These are phyloP conservation scores for Hypomesus transpacificus DNA, from an alignment of 2,113 vertebrate genomes.

Conservation along the genomic window DNA sequence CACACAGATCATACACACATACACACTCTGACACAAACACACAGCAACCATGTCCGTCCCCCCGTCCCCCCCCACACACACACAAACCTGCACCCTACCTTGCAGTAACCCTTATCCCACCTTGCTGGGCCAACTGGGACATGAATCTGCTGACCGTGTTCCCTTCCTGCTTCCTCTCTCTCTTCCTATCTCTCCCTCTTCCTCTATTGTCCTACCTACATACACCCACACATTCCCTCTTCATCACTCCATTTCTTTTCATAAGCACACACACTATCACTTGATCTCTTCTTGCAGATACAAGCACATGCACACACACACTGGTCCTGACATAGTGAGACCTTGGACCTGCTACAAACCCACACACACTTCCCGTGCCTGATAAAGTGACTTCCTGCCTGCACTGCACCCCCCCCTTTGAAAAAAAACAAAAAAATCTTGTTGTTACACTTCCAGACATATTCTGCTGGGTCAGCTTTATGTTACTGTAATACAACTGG, in stretches of 20 bases:
- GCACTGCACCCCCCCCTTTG: not conserved
- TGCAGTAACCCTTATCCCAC: too few species aligned
- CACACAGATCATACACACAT: not conserved
- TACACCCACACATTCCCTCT: constrained; percentile 12
- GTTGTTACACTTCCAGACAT: not conserved
- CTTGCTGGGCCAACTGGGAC: not conserved
- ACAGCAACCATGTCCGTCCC: too few species aligned
- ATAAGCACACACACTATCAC: not conserved
- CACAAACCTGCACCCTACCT: too few species aligned
- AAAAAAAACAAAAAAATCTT: not conserved
- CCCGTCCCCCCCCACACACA: too few species aligned
- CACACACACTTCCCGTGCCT: not conserved
- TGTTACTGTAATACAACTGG: too few species aligned
- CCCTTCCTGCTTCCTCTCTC: constrained; percentile 9
- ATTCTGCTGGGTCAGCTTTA: not conserved
- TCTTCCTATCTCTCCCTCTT: constrained; percentile 19
- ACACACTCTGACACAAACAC: too few species aligned
- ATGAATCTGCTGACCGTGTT: constrained; percentile 45
- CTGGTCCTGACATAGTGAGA: not conserved
- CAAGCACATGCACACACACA: not conserved
- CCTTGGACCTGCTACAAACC: not conserved
- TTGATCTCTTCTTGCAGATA: not conserved
- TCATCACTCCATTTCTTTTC: not conserved
- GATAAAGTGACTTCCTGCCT: not conserved
- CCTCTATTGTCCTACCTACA: not conserved